Base-by-base conservation (phyloP, 92 coral and sea anemone species). In the Scolanthus callimorphus region DNA sequence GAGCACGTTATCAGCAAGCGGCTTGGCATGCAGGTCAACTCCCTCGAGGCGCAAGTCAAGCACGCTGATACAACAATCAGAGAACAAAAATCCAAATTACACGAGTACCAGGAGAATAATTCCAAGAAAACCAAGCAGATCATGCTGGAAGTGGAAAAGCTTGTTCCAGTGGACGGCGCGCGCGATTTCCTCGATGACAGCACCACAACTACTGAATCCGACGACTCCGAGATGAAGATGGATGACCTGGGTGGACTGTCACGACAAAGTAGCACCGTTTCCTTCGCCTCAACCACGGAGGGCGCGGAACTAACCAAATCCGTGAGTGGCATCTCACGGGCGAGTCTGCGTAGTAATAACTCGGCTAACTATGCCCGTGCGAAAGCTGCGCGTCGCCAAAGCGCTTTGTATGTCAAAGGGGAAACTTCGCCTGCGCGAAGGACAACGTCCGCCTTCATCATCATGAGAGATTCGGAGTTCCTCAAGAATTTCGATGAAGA, bases 41-140 rank as follows among this genome's bases (percentile, higher is more conserved):
- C 99, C 1, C 84, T 94, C 24, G 89, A 90, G 27, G 99, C 97
- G 12, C 96, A 94, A 65, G 69, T 88, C 12, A 47, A 62, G n/a
- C 83, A 77, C 48, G 99, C 99, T 10, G 89, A 77, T 39, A 39
- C 64, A 13, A 85, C 76, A 53, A 67, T 94, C 48, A 82, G 95
- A 39, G 84, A 84, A 45, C 80, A 69, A 25, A 69, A 73, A 31
- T 28, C 34, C 9, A 30, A 52, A 2, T 50, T 60, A 20, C 31
- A 57, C 43, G 38, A 57, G 52, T 46, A 27, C 24, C 55, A 51
- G 26, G 21, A 43, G 24, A 69, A 49, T 2, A 75, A 55, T 47
- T 43, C 28, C 47, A 57, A 58, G 58, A 70, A 45, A 25, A 13
- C 64, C 1, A 55, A 24, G 31, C 48, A 29, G 26, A 22, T 63